Evolutionary conservation across 2,797 vertebrate genomes (phyloP).

Genomic region (Acrossocheilus wenchowensis): DNA sequence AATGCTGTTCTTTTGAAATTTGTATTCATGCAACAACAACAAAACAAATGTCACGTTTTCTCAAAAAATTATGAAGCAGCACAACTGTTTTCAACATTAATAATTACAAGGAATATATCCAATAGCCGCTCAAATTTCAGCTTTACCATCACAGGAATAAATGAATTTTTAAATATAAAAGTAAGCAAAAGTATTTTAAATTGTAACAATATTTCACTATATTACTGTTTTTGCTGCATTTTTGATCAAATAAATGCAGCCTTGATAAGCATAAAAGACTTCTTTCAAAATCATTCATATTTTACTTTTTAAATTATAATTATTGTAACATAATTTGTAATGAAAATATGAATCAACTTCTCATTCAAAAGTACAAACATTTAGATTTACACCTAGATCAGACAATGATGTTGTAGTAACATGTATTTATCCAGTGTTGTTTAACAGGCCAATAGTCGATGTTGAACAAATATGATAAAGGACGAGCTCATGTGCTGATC

Average conservation of each 20-base stretch:
- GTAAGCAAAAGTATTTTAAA: neutral
- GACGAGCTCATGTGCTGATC: neutral
- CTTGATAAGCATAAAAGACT: neutral
- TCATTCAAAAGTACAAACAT: neutral
- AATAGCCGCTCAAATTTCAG: neutral
- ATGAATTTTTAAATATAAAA: neutral
- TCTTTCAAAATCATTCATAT: neutral
- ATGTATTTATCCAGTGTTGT: neutral
- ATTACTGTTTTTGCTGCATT: neutral
- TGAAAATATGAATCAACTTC: neutral
- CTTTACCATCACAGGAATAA: neutral
- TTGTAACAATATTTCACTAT: no score
- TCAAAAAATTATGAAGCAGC: neutral
- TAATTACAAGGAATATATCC: neutral
- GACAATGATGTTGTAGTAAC: neutral
- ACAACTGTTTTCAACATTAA: neutral
- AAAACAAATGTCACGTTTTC: neutral
- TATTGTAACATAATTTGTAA: neutral
- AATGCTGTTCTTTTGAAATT: neutral
- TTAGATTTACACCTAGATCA: neutral
- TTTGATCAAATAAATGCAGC: neutral
- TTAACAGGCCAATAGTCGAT: neutral
- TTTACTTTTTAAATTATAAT: neutral
- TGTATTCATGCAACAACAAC: no score
- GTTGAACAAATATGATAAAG: neutral